These are phyloP conservation scores for Chaetophractus vellerosus DNA, from an alignment of 2,797 vertebrate genomes.

Conservation along the genomic window DNA sequence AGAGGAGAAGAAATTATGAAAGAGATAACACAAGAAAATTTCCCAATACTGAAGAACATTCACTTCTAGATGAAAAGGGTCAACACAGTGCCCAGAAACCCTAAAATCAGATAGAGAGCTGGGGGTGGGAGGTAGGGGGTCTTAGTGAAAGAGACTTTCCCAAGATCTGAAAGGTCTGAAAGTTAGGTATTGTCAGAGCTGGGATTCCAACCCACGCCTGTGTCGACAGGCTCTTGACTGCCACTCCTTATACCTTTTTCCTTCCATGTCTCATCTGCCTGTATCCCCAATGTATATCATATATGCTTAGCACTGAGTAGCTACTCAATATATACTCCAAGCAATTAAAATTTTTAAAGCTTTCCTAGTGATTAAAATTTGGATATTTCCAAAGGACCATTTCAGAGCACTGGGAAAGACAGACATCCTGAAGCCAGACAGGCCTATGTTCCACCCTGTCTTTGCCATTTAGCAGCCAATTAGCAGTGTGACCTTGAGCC, in stretches of 20 bases:
- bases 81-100: neutral
- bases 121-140: neutral
- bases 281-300: neutral
- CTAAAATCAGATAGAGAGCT: neutral
- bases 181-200: neutral
- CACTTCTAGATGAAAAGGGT: neutral
- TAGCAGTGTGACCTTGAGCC: constrained; percentile 34
- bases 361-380: neutral
- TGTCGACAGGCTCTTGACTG: neutral
- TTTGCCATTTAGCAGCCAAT: constrained; percentile 37
- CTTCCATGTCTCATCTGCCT: neutral
- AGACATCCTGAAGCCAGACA: neutral
- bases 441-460: neutral
- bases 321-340: neutral
- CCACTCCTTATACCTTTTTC: neutral
- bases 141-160: neutral
- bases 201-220: neutral
- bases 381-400: constrained; percentile 26
- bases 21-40: neutral
- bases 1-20: neutral
- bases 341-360: neutral
- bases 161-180: neutral
- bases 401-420: constrained; percentile 28
- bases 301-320: neutral
- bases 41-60: neutral